phyloP scores from a whole-genome alignment of 2,888 invertebrate genomes.

The Drosophila anomalata region DNA sequence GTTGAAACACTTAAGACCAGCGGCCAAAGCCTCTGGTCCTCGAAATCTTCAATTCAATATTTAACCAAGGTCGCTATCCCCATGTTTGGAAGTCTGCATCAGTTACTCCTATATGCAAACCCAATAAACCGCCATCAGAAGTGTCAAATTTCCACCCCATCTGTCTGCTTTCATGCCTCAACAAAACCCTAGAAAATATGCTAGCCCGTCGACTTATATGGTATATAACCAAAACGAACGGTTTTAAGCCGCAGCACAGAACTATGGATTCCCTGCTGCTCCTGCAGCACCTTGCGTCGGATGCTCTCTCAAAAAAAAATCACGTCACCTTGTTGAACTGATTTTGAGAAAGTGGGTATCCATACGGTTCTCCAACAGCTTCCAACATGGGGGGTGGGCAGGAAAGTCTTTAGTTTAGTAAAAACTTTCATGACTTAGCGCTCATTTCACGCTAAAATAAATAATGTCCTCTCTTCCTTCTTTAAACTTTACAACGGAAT shows the following conservation, averaged over 20 bases:
- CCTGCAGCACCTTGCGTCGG: background rate
- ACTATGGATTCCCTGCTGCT: background rate
- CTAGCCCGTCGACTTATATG: conserved; percentile 8
- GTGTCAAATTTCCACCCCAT: conserved; percentile 8
- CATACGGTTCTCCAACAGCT: too few relatives aligned
- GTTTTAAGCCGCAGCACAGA: conserved; percentile 1
- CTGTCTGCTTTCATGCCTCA: conserved; percentile 12
- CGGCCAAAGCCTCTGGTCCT: background rate
- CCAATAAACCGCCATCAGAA: background rate
- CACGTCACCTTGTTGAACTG: conserved; percentile 23
- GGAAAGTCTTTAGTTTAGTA: too few relatives aligned
- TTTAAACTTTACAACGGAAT: too few relatives aligned
- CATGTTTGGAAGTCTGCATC: too few relatives aligned
- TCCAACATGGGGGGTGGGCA: too few relatives aligned
- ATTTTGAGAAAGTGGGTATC: conserved; percentile 7
- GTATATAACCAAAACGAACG: conserved; percentile 23
- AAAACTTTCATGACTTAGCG: too few relatives aligned
- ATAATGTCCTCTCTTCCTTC: too few relatives aligned
- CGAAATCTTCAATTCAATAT: conserved; percentile 1
- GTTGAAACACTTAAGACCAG: background rate
- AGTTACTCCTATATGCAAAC: conserved; percentile 4
- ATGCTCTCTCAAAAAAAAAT: background rate
- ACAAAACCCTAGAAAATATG: conserved; percentile 12
- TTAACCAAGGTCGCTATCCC: conserved; percentile 1
- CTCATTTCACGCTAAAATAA: too few relatives aligned